Conservation (phyloP, 2,113 vertebrate genomes). For the Planiliza haematocheilus region DNA sequence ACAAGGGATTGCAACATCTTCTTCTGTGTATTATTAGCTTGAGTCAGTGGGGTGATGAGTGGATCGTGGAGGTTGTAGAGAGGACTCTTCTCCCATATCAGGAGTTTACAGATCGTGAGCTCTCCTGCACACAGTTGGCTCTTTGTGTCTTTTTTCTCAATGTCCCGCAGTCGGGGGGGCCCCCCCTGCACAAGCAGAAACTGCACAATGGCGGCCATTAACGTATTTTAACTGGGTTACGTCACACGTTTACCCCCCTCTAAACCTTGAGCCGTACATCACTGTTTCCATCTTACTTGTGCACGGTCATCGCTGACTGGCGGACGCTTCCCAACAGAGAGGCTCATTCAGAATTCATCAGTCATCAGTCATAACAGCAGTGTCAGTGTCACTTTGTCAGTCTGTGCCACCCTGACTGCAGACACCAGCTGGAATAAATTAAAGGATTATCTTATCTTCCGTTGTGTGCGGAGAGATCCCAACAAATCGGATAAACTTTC, state of each 20-base stretch:
- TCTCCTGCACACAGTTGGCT: slow-evolving; percentile 41
- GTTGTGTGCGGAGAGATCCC: too few species aligned
- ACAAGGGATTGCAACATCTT: too few species aligned
- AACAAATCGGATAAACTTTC: too few species aligned
- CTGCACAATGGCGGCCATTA: slow-evolving; percentile 64
- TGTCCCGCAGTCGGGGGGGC: slow-evolving; percentile 38
- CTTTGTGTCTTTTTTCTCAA: slow-evolving; percentile 60
- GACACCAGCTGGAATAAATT: neutral
- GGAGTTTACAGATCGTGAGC: slow-evolving; percentile 29
- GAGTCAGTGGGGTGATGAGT: neutral
- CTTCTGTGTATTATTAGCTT: neutral
- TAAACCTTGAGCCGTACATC: slow-evolving; percentile 1
- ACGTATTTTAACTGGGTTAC: slow-evolving; percentile 1
- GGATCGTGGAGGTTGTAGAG: neutral
- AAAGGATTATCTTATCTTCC: too few species aligned
- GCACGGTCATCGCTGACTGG: slow-evolving; percentile 10
- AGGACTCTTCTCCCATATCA: slow-evolving; percentile 1
- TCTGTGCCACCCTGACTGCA: neutral
- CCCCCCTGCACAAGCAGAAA: slow-evolving; percentile 33
- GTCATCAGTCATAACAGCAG: neutral
- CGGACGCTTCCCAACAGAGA: neutral
- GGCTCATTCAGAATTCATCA: neutral
- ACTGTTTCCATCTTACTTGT: neutral
- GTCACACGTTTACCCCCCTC: slow-evolving; percentile 9
- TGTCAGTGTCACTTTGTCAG: neutral